These are phyloP conservation scores for Acyrthosiphon pisum DNA, from an alignment of 1,140 invertebrate species.

Conservation along the genomic window DNA sequence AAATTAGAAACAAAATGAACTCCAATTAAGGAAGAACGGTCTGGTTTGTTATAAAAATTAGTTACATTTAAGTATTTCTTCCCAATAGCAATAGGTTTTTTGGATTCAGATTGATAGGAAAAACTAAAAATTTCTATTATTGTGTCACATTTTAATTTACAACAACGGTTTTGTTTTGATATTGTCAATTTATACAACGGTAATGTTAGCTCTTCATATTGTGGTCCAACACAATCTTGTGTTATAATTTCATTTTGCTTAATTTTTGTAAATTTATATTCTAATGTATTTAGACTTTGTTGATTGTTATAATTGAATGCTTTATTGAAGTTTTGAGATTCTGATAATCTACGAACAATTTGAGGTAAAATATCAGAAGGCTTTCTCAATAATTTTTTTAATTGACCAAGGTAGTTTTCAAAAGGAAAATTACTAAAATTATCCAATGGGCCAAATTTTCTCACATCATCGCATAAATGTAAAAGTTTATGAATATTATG, in stretches of 20 bases:
- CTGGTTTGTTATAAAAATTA: too few species aligned
- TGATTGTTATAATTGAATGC: not conserved
- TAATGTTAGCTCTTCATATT: too few species aligned
- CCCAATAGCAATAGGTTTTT: too few species aligned
- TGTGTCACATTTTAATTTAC: too few species aligned
- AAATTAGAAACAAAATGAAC: too few species aligned
- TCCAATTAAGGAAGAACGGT: too few species aligned
- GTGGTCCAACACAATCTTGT: too few species aligned
- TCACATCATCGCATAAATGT: not conserved
- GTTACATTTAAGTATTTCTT: too few species aligned
- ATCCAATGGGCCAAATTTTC: not conserved
- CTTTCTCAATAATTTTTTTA: not conserved
- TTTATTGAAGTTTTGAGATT: not conserved
- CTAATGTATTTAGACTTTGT: not conserved
- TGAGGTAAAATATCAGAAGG: not conserved
- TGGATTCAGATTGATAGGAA: too few species aligned
- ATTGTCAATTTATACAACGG: too few species aligned
- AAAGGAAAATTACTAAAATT: conserved; percentile 14
- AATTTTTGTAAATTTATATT: not conserved
- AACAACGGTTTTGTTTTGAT: too few species aligned
- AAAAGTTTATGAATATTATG: not conserved
- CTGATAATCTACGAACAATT: not conserved
- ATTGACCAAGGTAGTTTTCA: not conserved
- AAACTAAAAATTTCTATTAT: too few species aligned
- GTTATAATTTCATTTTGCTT: conserved; percentile 11